Conservation (phyloP, 2,888 invertebrate species). For the Synergus umbraculus region DNA sequence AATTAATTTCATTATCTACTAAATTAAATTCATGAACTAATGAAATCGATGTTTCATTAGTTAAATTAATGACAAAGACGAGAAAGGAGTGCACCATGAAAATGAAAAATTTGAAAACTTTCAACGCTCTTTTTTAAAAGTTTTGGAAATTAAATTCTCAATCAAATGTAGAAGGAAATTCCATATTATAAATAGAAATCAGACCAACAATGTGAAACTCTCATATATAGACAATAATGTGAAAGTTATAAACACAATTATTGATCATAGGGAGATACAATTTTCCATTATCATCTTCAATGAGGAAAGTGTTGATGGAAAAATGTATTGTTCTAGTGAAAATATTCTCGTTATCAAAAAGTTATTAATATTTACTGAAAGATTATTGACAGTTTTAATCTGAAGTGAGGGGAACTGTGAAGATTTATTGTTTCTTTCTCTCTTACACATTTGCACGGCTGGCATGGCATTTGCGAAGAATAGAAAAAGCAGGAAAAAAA, state of each 20-base stretch:
- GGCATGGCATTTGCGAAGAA: slow-evolving; percentile 84
- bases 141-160: background rate
- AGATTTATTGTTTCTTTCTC: background rate
- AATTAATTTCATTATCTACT: background rate
- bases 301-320: background rate
- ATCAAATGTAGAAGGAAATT: background rate
- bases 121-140: background rate
- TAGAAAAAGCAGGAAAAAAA: slow-evolving; percentile 81
- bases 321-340: background rate
- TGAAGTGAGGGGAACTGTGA: background rate
- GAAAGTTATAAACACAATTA: background rate
- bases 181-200: background rate
- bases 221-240: background rate
- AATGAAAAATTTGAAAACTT: background rate
- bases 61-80: background rate
- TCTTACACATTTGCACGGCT: slow-evolving; percentile 83
- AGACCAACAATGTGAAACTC: background rate
- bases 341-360: background rate
- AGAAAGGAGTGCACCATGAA: background rate
- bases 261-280: background rate
- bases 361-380: background rate
- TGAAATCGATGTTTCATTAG: background rate
- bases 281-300: background rate
- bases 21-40: background rate
- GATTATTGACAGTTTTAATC: background rate